A percentile compares a stretch with the other conserved stretches of the same genome.
phyloP scores from a whole-genome alignment of 1,140 invertebrate genomes.

The honey bee (Apis mellifera) region DNA sequence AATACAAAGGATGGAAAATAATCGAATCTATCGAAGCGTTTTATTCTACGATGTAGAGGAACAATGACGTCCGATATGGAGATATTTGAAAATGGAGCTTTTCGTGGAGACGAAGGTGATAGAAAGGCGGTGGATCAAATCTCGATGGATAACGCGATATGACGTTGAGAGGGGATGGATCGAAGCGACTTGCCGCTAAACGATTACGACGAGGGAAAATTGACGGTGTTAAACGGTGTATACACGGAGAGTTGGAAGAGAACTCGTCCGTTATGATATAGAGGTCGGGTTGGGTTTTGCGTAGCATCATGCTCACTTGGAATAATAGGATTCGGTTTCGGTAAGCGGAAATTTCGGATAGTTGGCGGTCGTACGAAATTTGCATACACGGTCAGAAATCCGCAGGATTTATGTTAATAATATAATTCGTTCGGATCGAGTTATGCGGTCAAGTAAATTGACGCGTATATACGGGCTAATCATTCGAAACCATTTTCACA shows the following conservation, averaged over 20 bases:
- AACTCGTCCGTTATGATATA: conserved; percentile 27
- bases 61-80: too few relatives aligned
- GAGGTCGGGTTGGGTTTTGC: conserved; percentile 11
- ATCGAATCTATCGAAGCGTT: too few relatives aligned
- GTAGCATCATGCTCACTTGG: conserved; percentile 18
- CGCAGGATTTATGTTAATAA: conserved; percentile 47
- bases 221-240: background rate
- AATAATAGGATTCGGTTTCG: conserved; percentile 50
- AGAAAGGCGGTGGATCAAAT: background rate
- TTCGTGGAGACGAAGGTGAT: too few relatives aligned
- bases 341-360: conserved; percentile 49
- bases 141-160: too few relatives aligned
- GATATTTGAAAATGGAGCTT: too few relatives aligned
- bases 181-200: background rate
- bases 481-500: background rate
- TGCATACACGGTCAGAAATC: conserved; percentile 31
- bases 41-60: too few relatives aligned
- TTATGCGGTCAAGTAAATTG: conserved; percentile 31
- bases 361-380: conserved; percentile 42
- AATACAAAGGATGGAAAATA: too few relatives aligned
- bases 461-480: background rate
- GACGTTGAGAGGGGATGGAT: background rate
- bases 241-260: background rate
- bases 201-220: background rate
- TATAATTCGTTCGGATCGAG: conserved; percentile 24